Percentiles rank a stretch among this genome's conserved stretches.
phyloP scores from a whole-genome alignment of 1,140 invertebrate species.

The Procambarus virginalis region DNA sequence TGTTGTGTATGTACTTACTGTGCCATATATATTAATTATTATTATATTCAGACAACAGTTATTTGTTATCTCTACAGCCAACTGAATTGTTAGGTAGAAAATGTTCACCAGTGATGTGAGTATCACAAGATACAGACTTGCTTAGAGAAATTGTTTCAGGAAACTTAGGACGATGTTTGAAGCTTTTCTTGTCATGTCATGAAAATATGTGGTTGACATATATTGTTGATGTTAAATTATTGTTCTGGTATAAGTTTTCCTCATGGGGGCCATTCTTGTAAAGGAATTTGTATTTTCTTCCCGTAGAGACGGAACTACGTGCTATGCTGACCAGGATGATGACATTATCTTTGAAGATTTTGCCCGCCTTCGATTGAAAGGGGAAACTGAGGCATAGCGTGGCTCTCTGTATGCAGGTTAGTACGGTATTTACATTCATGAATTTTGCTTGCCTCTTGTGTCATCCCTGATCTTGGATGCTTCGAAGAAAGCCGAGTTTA shows the following conservation, averaged over 20 bases:
- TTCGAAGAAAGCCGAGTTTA: too few species aligned
- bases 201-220: background rate
- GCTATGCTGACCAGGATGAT: conserved; percentile 84
- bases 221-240: background rate
- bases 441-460: too few species aligned
- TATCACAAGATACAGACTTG: background rate
- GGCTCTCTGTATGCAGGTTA: background rate
- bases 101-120: background rate
- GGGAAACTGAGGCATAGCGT: conserved; percentile 83
- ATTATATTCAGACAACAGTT: too few species aligned
- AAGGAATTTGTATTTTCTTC: background rate
- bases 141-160: background rate
- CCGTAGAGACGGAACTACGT: conserved; percentile 72
- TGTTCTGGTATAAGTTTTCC: background rate
- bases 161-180: background rate
- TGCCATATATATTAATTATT: too few species aligned
- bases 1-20: too few species aligned
- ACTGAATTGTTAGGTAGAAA: background rate
- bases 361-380: conserved; percentile 95
- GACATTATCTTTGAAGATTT: conserved; percentile 99
- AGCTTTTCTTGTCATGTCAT: background rate
- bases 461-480: too few species aligned
- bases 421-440: background rate
- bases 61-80: background rate
- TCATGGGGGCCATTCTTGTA: background rate